These are phyloP conservation scores for Furnarius figulus DNA, from an alignment of 2,113 vertebrate species.

Conservation along the genomic window DNA sequence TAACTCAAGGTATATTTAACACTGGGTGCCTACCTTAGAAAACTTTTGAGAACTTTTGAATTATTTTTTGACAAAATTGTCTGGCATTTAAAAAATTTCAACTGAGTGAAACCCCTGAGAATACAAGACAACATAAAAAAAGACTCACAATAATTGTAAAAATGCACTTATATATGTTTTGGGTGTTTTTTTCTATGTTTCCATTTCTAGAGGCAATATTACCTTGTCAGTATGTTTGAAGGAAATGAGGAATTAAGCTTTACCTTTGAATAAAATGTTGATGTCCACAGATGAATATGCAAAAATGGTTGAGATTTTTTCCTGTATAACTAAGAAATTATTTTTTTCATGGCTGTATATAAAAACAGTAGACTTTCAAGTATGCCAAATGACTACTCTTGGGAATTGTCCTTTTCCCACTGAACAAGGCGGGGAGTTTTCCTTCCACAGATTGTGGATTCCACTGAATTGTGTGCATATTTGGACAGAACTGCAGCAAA, in stretches of 20 bases:
- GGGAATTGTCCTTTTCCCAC: background rate
- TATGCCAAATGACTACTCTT: background rate
- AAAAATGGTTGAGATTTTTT: background rate
- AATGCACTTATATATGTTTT: background rate
- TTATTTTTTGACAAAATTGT: background rate
- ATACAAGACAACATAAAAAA: background rate
- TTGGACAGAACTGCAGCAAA: background rate
- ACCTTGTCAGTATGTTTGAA: background rate
- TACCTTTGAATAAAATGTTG: background rate
- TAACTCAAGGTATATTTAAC: background rate
- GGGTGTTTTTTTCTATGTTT: background rate
- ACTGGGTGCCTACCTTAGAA: background rate
- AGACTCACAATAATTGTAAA: background rate
- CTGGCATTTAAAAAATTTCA: background rate
- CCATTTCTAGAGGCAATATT: background rate
- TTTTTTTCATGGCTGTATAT: background rate
- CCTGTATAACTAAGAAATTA: background rate
- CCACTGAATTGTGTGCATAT: background rate
- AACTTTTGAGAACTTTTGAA: background rate
- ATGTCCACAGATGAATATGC: background rate
- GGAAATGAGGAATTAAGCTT: background rate
- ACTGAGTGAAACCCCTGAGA: background rate
- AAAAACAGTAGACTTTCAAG: background rate
- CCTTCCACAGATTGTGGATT: background rate
- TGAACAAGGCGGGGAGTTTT: background rate